Base-by-base conservation (phyloP, 2,888 invertebrate species). In the Tillus elongatus region DNA sequence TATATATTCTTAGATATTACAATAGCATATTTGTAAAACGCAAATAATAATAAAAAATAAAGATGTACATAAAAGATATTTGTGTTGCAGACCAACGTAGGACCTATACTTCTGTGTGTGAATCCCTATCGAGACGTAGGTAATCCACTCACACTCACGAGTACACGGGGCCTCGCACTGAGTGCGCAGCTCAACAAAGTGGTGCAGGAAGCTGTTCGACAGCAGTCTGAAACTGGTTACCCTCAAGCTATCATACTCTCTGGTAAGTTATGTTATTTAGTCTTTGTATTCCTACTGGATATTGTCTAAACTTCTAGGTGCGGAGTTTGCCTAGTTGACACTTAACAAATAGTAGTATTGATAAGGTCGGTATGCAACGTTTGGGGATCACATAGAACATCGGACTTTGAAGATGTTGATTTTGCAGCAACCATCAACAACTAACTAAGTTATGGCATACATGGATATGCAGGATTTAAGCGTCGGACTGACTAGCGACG, bases 241-340 rank as follows among this genome's bases (percentile, higher is more conserved):
- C 92, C 92, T 39, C 93, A 93, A 69, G 91, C 92, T 51, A 87
- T 93, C 57, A 90, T 93, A 49, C 74, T 92, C 38, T 92, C 87
- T 46, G 90, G 89, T 75, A 69, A 57, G 54, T 39, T 35, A 4
- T 11, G 32, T 15, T n/a, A n/a, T n/a, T n/a, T 13, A 27, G n/a
- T n/a, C n/a, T n/a, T n/a, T n/a, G n/a, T n/a, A n/a, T n/a, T n/a
- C n/a, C n/a, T n/a, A n/a, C n/a, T n/a, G n/a, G n/a, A n/a, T n/a
- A n/a, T n/a, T n/a, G n/a, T n/a, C n/a, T n/a, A n/a, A n/a, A n/a
- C n/a, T n/a, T n/a, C n/a, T n/a, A n/a, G n/a, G n/a, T n/a, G n/a
- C n/a, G n/a, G n/a, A n/a, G n/a, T n/a, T n/a, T n/a, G n/a, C n/a
- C n/a, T n/a, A n/a, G n/a, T n/a, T n/a, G n/a, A n/a, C n/a, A n/a